Evolutionary conservation across 2,888 invertebrate genomes (phyloP), one percentile per base, ranked within the genome.

Genomic region (Iphiclides podalirius): DNA sequence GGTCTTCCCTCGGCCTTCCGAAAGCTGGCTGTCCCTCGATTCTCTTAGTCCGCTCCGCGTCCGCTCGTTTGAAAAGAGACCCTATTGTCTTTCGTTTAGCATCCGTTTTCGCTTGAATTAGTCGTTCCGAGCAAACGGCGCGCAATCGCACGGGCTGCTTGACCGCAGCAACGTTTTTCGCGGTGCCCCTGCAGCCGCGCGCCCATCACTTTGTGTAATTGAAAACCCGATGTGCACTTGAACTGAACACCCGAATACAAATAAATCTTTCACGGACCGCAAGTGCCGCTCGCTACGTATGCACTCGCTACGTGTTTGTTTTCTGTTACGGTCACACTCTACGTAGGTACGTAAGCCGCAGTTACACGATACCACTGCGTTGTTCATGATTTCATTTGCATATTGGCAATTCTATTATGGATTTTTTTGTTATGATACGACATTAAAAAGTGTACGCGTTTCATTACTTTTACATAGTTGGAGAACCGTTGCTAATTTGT

Each of bases 1-100:
- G 85, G 82, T 86, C 86, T 88, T 85, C 81, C 78, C 78, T 78
- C n/a, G n/a, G n/a, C n/a, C n/a, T n/a, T n/a, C n/a, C n/a, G n/a
- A n/a, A n/a, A n/a, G n/a, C n/a, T n/a, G n/a, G n/a, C n/a, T n/a
- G 79, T 79, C 75, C 67, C 70, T 7, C 73, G 75, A 75, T 75
- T 83, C 79, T 69, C 64, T 66, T 69, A 38, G 20, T n/a, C n/a
- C n/a, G n/a, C n/a, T n/a, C n/a, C n/a, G n/a, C 61, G 63, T 23
- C 49, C 53, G 52, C 51, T 55, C 66, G 67, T 66, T 67, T 62
- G 56, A 77, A 79, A 79, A 70, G 57, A 66, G 65, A 72, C 78
- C 75, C 74, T 85, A 80, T 79, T 70, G 66, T 67, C 55, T 64
- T 58, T 56, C 59, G 50, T 61, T 60, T 75, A 67, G 65, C 63